Conservation (phyloP, 2,113 vertebrate species). For the Charina bottae region DNA sequence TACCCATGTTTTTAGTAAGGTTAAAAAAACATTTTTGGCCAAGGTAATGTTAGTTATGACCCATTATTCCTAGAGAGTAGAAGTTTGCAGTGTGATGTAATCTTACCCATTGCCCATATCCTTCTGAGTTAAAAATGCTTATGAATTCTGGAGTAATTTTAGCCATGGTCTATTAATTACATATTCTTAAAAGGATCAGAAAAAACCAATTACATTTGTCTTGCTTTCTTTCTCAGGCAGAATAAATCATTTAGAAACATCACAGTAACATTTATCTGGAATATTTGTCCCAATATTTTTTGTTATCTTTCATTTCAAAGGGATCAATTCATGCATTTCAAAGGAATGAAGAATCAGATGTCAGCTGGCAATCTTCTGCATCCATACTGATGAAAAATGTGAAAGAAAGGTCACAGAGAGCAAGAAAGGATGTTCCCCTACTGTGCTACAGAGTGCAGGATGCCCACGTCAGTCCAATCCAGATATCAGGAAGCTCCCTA, state of each 20-base stretch:
- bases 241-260: not conserved
- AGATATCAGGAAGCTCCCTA: not conserved
- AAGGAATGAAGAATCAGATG: no score
- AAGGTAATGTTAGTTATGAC: not conserved
- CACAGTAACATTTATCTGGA: not conserved
- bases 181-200: not conserved
- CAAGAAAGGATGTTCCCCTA: no score
- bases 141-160: not conserved
- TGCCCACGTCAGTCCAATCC: not conserved
- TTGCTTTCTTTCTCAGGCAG: not conserved
- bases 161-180: not conserved
- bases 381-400: no score
- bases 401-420: no score
- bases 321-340: not conserved
- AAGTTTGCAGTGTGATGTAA: not conserved
- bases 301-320: not conserved
- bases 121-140: not conserved
- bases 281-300: not conserved
- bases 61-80: not conserved
- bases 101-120: not conserved
- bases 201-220: not conserved
- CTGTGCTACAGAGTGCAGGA: no score
- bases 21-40: not conserved
- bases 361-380: no score
- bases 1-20: not conserved